These are phyloP conservation scores for Thinocorus orbignyianus DNA, from an alignment of 2,113 vertebrate genomes.

Conservation along the genomic window DNA sequence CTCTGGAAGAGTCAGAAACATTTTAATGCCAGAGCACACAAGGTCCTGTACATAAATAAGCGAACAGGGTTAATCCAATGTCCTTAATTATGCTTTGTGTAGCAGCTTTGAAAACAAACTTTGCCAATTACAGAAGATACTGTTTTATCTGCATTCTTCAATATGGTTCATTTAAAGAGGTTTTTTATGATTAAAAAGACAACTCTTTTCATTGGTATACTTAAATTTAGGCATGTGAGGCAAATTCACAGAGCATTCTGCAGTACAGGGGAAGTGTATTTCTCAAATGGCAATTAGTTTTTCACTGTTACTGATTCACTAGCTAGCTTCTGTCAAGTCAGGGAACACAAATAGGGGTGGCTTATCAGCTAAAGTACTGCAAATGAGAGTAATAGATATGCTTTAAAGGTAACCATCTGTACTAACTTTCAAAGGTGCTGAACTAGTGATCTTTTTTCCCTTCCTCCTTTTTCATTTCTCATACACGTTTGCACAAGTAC, in stretches of 20 bases:
- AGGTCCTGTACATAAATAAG: background rate
- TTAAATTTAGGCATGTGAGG: background rate
- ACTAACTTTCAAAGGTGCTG: conserved; percentile 80
- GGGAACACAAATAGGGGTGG: conserved; percentile 12
- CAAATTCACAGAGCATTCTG: background rate
- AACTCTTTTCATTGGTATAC: background rate
- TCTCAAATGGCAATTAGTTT: background rate
- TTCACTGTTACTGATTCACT: conserved; percentile 48
- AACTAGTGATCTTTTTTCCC: conserved; percentile 71
- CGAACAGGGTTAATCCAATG: background rate
- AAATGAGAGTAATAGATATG: conserved; percentile 79
- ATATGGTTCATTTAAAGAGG: background rate
- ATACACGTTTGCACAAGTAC: conserved; percentile 35
- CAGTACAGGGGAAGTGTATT: background rate
- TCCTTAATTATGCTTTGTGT: background rate
- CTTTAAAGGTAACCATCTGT: conserved; percentile 79
- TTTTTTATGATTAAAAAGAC: background rate
- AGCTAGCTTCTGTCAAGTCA: background rate
- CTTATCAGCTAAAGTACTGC: conserved; percentile 57
- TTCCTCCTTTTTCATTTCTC: conserved; percentile 47
- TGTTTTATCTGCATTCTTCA: background rate
- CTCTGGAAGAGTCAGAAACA: background rate
- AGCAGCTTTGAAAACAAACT: background rate
- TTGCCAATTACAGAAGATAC: background rate
- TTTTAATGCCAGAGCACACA: background rate